Base-by-base conservation (phyloP, 2,797 vertebrate genomes). In the Pangasius larnaudii region DNA sequence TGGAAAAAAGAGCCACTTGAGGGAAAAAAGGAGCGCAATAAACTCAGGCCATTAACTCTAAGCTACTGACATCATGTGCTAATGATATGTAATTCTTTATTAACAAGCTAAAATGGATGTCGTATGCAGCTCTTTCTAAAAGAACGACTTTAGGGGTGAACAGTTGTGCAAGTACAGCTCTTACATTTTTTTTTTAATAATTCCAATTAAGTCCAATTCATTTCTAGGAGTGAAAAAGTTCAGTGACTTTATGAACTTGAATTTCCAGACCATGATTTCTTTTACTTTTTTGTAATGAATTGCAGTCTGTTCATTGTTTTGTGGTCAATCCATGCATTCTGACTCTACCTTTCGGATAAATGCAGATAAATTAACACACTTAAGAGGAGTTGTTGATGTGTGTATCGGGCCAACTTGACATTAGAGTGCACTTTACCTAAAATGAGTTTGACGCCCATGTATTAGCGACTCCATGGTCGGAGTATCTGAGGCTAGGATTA, bases 11-110 rank as follows among this genome's bases (percentile, higher is more conserved):
- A 63, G 22, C 6, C 33, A 63, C 39, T 63, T 46, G 39, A 63
- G 24, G 24, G 36, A 24, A 6, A 83, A 63, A 33, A 65, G 18
- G n/a, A 36, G 78, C 61, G 79, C 79, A 81, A 61, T 80, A 59
- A 80, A 59, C 56, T 59, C 56, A 24, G 77, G 18, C 36, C 30
- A 59, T 81, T 61, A 81, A 61, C 56, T 81, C 49, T n/a, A n/a
- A 11, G 71, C 39, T 46, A 39, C 27, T 78, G 46, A 33, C 24
- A 19, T 56, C n/a, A 56, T 56, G 49, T 30, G 42, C 56, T 82
- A 10, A 46, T 63, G 9, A 82, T 30, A n/a, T 82, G 46, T 46
- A 49, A 63, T 42, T 83, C 24, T 49, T 83, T 65, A 82, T 82
- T 61, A 49, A 83, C 39, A 83, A 18, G 27, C 59, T 30, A 16